These are phyloP conservation scores for Drosophila parvula DNA, from an alignment of 1,140 invertebrate species.

Conservation along the genomic window DNA sequence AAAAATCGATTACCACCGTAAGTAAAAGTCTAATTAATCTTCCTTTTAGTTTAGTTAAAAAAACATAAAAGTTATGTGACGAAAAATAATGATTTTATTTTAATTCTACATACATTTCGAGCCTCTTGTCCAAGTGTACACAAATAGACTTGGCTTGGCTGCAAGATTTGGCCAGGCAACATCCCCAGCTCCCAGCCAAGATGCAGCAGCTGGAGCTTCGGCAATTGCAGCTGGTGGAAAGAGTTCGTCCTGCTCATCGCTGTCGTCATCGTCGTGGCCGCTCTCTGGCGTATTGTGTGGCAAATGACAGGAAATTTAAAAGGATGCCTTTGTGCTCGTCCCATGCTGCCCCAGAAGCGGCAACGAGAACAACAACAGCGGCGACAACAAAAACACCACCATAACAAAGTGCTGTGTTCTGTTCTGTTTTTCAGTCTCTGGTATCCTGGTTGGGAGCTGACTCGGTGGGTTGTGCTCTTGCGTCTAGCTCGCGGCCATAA, in stretches of 20 bases:
- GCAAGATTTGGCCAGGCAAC: slow-evolving; percentile 19
- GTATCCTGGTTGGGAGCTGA: slow-evolving; percentile 42
- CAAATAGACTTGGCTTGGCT: slow-evolving; percentile 51
- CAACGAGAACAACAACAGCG: slow-evolving; percentile 43
- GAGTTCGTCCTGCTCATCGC: slow-evolving; percentile 26
- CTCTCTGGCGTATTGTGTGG: slow-evolving; percentile 81
- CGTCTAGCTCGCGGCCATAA: slow-evolving; percentile 81
- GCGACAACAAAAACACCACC: slow-evolving; percentile 48
- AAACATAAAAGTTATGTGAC: too few relatives aligned
- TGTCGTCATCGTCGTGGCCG: slow-evolving; percentile 55
- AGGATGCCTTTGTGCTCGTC: slow-evolving; percentile 80
- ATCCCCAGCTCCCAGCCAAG: slow-evolving; percentile 25
- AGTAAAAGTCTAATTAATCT: too few relatives aligned
- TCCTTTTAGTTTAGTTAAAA: too few relatives aligned
- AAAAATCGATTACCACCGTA: too few relatives aligned
- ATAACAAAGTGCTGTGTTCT: slow-evolving; percentile 74
- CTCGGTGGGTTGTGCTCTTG: slow-evolving; percentile 61
- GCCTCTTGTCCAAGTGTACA: slow-evolving; percentile 22
- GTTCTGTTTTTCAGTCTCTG: slow-evolving; percentile 43
- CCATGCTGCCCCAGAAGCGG: slow-evolving; percentile 51
- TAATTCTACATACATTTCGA: background rate
- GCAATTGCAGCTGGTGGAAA: slow-evolving; percentile 31
- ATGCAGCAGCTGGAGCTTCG: slow-evolving; percentile 46
- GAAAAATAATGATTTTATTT: background rate
- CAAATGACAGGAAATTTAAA: slow-evolving; percentile 83